phyloP scores from a whole-genome alignment of 1,140 invertebrate genomes.

The Caenorhabditis tropicalis region DNA sequence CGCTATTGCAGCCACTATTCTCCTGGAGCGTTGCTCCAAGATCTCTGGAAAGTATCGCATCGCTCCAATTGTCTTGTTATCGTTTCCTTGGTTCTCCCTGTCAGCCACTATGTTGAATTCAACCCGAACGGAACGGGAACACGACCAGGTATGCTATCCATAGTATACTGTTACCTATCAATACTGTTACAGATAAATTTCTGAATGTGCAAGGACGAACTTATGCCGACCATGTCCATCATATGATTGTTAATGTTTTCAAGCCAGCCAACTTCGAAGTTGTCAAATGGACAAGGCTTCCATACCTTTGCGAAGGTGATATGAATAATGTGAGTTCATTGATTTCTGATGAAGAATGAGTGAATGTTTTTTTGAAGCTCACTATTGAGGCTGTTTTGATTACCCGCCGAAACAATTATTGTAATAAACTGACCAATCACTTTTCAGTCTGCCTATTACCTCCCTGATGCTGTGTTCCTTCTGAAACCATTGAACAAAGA shows the following conservation, averaged over 20 bases:
- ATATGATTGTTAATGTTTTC: constrained; percentile 79
- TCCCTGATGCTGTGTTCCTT: constrained; percentile 85
- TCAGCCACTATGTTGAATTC: constrained; percentile 87
- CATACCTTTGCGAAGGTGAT: constrained; percentile 93
- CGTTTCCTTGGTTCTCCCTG: constrained; percentile 85
- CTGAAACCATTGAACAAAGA: constrained; percentile 67
- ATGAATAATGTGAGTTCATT: constrained; percentile 74
- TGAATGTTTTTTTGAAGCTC: too few relatives aligned
- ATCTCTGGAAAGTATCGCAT: constrained; percentile 57
- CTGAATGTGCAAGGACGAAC: constrained; percentile 76
- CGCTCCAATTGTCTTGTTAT: constrained; percentile 78
- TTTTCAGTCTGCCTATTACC: constrained; percentile 84
- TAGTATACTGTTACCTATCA: neutral
- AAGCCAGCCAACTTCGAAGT: constrained; percentile 80
- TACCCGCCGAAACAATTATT: too few relatives aligned
- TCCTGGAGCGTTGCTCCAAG: constrained; percentile 79
- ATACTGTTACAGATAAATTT: constrained; percentile 50
- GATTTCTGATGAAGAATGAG: too few relatives aligned
- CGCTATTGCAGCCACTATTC: constrained; percentile 77
- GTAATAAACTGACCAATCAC: neutral
- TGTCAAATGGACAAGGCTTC: constrained; percentile 82
- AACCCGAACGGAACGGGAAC: constrained; percentile 53
- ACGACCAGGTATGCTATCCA: neutral
- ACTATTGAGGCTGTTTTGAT: too few relatives aligned
- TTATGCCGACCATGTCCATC: constrained; percentile 82